A percentile compares a stretch with the other conserved stretches of the same genome.
These are phyloP conservation scores for Lobophora halterata DNA, from an alignment of 2,888 invertebrate species.

Conservation along the genomic window DNA sequence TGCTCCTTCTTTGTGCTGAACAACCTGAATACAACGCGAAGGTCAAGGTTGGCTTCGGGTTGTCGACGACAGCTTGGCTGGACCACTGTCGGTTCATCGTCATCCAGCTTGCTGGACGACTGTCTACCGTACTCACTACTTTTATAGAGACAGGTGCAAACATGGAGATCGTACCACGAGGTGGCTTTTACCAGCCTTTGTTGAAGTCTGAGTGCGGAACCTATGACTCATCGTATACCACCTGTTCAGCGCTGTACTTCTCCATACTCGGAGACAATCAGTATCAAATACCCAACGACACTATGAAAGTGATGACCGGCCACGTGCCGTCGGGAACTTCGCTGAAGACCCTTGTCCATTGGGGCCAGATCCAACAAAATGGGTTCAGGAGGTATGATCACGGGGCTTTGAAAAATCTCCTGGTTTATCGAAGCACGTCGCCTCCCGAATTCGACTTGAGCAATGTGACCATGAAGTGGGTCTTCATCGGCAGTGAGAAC, in stretches of 20 bases:
- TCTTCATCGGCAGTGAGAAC: slow-evolving; percentile 34
- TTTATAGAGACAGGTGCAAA: slow-evolving; percentile 10
- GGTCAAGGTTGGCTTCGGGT: slow-evolving; percentile 37
- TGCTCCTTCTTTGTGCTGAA: slow-evolving; percentile 38
- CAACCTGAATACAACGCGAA: slow-evolving; percentile 42
- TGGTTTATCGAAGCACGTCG: slow-evolving; percentile 24
- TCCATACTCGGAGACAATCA: slow-evolving; percentile 36
- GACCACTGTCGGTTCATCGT: slow-evolving; percentile 32
- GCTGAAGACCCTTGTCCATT: slow-evolving; percentile 35
- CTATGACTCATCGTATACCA: slow-evolving; percentile 29
- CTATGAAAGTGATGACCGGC: slow-evolving; percentile 34
- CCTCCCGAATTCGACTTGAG: slow-evolving; percentile 38
- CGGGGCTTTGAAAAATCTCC: slow-evolving; percentile 29
- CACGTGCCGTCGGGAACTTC: slow-evolving; percentile 44
- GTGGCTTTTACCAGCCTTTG: slow-evolving; percentile 26
- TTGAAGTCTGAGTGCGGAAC: slow-evolving; percentile 33
- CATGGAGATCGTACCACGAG: slow-evolving; percentile 32
- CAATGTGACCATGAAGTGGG: slow-evolving; percentile 31
- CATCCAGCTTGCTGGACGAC: slow-evolving; percentile 23
- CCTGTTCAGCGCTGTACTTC: slow-evolving; percentile 37
- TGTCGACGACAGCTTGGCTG: slow-evolving; percentile 39
- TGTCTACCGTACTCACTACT: slow-evolving; percentile 22
- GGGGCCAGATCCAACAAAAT: slow-evolving; percentile 38
- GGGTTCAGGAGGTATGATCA: slow-evolving; percentile 41
- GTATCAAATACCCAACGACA: slow-evolving; percentile 34